Conservation (phyloP, 2,113 vertebrate species). For the Anser brachyrhynchus region DNA sequence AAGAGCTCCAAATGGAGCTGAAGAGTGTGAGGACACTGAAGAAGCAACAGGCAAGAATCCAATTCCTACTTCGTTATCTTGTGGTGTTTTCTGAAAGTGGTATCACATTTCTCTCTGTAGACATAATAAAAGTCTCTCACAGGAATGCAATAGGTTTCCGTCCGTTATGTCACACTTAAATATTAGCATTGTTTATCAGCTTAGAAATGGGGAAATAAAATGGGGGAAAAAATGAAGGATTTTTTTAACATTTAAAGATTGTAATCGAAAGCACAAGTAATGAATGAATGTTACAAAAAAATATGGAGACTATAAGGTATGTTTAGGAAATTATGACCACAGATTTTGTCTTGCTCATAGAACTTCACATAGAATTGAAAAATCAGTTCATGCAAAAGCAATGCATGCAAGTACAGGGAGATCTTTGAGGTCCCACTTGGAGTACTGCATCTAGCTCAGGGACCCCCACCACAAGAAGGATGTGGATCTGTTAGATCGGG, state of each 20-base stretch:
- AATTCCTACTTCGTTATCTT: neutral
- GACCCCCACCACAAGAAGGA: no score
- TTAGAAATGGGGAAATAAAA: neutral
- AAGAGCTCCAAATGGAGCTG: conserved; percentile 84
- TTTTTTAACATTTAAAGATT: neutral
- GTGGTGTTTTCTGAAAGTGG: neutral
- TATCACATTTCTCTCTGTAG: neutral
- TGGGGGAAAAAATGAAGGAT: no score
- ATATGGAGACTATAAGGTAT: neutral
- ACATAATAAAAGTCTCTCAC: neutral
- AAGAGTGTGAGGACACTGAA: conserved; percentile 80
- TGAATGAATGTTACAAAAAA: neutral
- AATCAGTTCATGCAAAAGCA: neutral
- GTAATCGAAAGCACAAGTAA: neutral
- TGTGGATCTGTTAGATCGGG: no score
- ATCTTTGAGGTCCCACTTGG: neutral
- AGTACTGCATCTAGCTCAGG: no score
- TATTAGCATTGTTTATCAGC: neutral
- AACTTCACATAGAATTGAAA: neutral
- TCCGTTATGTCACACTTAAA: neutral
- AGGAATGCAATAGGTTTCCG: neutral
- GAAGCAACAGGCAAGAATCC: conserved; percentile 78
- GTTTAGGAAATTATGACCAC: neutral
- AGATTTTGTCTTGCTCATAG: neutral
- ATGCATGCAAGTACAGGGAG: neutral